Base-by-base conservation (phyloP, 2,113 vertebrate species). In the Peromyscus californicus region DNA sequence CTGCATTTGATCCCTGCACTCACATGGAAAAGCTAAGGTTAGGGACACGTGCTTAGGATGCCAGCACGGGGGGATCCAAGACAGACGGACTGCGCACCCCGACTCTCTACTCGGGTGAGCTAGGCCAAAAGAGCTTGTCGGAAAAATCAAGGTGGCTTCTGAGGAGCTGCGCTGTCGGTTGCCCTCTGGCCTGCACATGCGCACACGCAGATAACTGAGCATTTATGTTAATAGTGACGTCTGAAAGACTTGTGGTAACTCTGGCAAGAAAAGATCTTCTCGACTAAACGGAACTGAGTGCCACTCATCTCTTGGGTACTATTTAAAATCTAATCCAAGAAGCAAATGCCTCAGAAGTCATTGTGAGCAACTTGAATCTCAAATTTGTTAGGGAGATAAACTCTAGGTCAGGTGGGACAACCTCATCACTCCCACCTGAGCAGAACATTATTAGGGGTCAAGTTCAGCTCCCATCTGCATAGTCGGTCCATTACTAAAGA, bases 341-440 rank as follows among this genome's bases (percentile, higher is more conserved):
- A 96, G 21, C 48, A 95, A 95, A 90, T 74, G 74, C 29, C 94
- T 94, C 42, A 82, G 83, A 83, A 90, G 87, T 95, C 57, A 93
- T 13, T 79, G 36, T 4, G 80, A 74, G 19, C 16, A 22, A 36
- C 70, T 93, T 84, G 79, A 69, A 79, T 95, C 82, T 94, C 13
- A 45, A 90, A 72, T 69, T 22, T 31, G 13, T 90, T 70, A 88
- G 39, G 89, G 22, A 86, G 69, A 70, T 69, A 76, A 72, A 88
- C 82, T 95, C 39, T 93, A 89, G 78, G n/a, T 7, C 17, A 84
- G 36, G 24, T 91, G 15, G 74, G 4, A 79, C 70, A 82, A n/a
- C 65, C 33, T 94, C 67, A 1, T 82, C 69, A 89, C 45, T 83
- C 65, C 79, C 57, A 69, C n/a, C 69, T 88, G 65, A n/a, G 78